phyloP scores from a whole-genome alignment of 1,140 invertebrate species.

The Gonatopus flavifemur region DNA sequence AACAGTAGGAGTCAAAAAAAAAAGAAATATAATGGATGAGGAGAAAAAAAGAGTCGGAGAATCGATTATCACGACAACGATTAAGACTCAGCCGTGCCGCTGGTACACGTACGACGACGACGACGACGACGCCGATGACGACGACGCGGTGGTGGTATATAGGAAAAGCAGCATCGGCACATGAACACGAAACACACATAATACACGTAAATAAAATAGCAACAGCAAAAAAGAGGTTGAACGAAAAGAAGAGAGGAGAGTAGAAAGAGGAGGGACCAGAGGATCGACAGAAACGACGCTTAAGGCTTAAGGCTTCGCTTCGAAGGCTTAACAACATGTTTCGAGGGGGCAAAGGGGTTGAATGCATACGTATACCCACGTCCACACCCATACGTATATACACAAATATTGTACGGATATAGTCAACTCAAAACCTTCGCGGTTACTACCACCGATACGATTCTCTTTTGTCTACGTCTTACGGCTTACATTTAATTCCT shows the following conservation, averaged over 20 bases:
- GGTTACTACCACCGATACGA: no score
- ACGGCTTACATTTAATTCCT: conserved; percentile 56
- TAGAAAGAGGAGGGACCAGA: conserved; percentile 13
- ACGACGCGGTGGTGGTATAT: neutral
- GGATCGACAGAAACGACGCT: conserved; percentile 46
- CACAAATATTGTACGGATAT: conserved; percentile 2
- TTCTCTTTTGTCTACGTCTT: conserved; percentile 56
- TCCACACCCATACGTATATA: neutral
- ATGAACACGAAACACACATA: no score
- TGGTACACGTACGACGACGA: conserved; percentile 11
- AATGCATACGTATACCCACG: conserved; percentile 1
- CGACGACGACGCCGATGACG: conserved; percentile 3
- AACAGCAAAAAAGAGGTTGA: conserved; percentile 14
- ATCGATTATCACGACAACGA: no score
- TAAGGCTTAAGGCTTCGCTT: conserved; percentile 50
- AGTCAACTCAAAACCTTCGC: neutral
- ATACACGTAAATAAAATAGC: no score
- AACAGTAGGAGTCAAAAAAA: no score
- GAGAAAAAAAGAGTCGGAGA: conserved; percentile 2
- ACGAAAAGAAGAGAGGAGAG: conserved; percentile 12
- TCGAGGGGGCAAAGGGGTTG: conserved; percentile 27
- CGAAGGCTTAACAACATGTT: conserved; percentile 41
- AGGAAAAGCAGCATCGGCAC: neutral
- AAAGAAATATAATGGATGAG: no score
- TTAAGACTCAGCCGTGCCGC: neutral